Base-by-base conservation (phyloP, 2,888 invertebrate species). In the Noctua janthe region DNA sequence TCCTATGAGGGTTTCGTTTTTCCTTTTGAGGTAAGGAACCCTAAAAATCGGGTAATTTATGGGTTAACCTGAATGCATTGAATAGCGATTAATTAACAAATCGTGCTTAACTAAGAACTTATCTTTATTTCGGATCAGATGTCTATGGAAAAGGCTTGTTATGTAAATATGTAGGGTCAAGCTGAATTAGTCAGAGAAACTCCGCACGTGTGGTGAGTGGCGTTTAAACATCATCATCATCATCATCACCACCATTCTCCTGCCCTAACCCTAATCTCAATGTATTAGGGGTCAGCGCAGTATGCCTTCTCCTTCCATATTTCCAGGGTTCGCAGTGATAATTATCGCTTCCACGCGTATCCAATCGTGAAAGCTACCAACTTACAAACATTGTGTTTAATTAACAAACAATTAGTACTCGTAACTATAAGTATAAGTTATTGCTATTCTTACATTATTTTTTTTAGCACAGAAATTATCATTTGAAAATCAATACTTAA, bases 21-120 rank as follows among this genome's bases (percentile, higher is more conserved):
- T 29, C 29, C 29, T 29, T 29, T 29, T 29, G 29, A 29, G 29
- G 29, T 29, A 29, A 29, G 29, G 29, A 29, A 29, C 29, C 29
- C 29, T 29, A 29, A 70, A 70, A 29, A 35, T 23, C 43, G 6
- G 10, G 17, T 15, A 43, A 71, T 76, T 77, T 66, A 84, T 80
- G 39, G 49, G 20, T 1, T 70, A 39, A 43, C 76, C 81, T 20
- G 49, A 74, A 80, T 85, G 62, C 81, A 87, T 85, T 0, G 2
- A 81, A 75, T 29, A 76, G 1, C 67, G 6, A 87, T 85, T 87
- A 76, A 87, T 85, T 85, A 70, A 79, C n/a, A 66, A 56, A 83
- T 83, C 56, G 64, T 80, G 49, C 10, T 76, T 20, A 82, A 56
- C 64, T 51, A 29, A 49, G 2, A 56, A 74, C 15, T 62, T 83